Evolutionary conservation across 2,888 invertebrate species (phyloP), one percentile per base, ranked within the genome.

Genomic region (Rhogogaster chlorosoma): DNA sequence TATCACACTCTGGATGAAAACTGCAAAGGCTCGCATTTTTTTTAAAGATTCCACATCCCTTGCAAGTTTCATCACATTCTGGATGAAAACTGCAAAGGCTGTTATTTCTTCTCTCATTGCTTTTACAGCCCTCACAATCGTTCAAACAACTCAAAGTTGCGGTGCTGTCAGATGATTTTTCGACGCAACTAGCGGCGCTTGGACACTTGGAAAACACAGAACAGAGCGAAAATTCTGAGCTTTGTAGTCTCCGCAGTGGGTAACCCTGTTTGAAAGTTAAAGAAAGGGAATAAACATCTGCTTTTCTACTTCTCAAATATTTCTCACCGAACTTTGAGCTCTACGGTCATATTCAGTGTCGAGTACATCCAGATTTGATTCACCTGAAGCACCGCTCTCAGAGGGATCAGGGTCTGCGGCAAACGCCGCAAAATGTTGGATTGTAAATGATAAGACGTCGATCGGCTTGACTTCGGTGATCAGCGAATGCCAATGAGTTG

Each of bases 401-500:
- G 38, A 86, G n/a, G 84, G 32, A 73, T 86, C 85, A 75, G 87
- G 87, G 85, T 84, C 6, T 67, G 86, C 85, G 1, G 88, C 86
- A 77, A 90, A 90, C n/a, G 88, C 87, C 84, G 89, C 89, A 84
- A 92, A 92, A 87, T 92, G 89, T 84, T 91, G 89, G 82, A 91
- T 88, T 5, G 92, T 91, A 83, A 92, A 92, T 53, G 86, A 87
- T 75, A 92, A 86, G 42, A 90, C 89, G 80, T 92, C 88, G 4
- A 86, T 77, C 10, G 92, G 92, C 86, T 92, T 92, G 5, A 90
- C 92, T 92, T 86, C 64, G 26, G 26, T 49, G 18, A 67, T 18
- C 42, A 78, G 15, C 26, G 15, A 32, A 26, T 10, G 29, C 45
- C 45, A 45, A 3, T 4, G 12, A 22, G 29, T 36, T 64, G 5